Evolutionary conservation across 2,113 vertebrate species (phyloP), one percentile per base, ranked within the genome.

Genomic region (Tragelaphus strepsiceros): DNA sequence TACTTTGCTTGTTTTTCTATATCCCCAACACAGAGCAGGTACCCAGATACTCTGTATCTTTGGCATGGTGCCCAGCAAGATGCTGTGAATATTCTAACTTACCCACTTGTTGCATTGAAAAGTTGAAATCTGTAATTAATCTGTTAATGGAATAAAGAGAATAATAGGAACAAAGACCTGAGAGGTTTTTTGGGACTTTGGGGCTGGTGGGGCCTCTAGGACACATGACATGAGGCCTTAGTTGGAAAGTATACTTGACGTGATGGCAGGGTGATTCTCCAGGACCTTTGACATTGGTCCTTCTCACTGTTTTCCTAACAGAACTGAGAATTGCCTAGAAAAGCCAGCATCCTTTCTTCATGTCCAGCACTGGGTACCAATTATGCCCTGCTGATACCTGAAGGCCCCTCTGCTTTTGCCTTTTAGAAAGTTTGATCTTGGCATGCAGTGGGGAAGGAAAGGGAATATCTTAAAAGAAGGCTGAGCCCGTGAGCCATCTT

Each of bases 111-210:
- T 97, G 22, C 74, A 84, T 98, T 97, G 90, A 86, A 96, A 97
- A 90, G 3, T 43, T 94, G 90, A 90, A 95, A 91, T 97, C 61
- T 98, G 56, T 96, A 93, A 92, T 92, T 93, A 89, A 61, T 83
- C 54, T 97, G 93, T 96, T 97, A 96, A 39, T 96, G 81, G 95
- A 98, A 98, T 59, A 98, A 98, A 98, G 92, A 97, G 87, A 94
- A 88, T 90, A 85, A 54, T 67, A 97, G 97, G 84, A 98, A 95
- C 54, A 64, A 88, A 98, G 16, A 26, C n/a, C 86, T 94, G 88
- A 71, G 94, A 59, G 77, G 96, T 67, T 83, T 81, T 83, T 81
- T 93, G 35, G 61, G 91, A 30, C 87, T 92, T 95, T 5, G 0
- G 91, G 78, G 43, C 43, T 14, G 26, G 14, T 49, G 13, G 90